phyloP scores from a whole-genome alignment of 1,140 invertebrate genomes.

The Olivierus martensii region DNA sequence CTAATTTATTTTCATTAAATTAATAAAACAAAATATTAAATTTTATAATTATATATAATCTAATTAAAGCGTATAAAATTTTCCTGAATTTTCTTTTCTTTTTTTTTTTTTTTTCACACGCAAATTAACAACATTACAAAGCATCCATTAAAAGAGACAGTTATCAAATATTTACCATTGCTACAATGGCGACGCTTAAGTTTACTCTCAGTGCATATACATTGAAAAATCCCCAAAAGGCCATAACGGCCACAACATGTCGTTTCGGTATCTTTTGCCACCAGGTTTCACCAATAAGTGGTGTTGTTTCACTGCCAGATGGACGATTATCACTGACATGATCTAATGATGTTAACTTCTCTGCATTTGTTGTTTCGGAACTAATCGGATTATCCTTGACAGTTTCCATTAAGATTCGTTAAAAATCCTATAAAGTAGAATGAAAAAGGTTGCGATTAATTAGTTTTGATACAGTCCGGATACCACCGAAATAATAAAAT shows the following conservation, averaged over 20 bases:
- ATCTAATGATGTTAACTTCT: no score
- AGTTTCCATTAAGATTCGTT: no score
- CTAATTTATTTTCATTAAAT: no score
- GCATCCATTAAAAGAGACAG: neutral
- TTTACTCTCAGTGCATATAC: conserved; percentile 91
- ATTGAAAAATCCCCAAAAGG: conserved; percentile 83
- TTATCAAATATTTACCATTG: conserved; percentile 58
- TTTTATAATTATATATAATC: neutral
- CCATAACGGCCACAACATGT: conserved; percentile 72
- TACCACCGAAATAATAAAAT: no score
- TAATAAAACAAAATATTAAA: no score
- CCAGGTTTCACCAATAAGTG: neutral
- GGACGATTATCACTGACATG: neutral
- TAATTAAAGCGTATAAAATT: neutral
- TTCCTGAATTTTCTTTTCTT: neutral
- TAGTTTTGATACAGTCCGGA: no score
- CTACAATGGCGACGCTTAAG: conserved; percentile 90
- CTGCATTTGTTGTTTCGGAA: no score
- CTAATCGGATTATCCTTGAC: no score
- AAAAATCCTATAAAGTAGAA: no score
- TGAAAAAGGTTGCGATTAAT: no score
- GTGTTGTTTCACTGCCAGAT: neutral
- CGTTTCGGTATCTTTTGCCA: conserved; percentile 28
- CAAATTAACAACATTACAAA: neutral
- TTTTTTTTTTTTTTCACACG: neutral